These are phyloP conservation scores for Noctua comes DNA, from an alignment of 2,888 invertebrate genomes.

Conservation along the genomic window DNA sequence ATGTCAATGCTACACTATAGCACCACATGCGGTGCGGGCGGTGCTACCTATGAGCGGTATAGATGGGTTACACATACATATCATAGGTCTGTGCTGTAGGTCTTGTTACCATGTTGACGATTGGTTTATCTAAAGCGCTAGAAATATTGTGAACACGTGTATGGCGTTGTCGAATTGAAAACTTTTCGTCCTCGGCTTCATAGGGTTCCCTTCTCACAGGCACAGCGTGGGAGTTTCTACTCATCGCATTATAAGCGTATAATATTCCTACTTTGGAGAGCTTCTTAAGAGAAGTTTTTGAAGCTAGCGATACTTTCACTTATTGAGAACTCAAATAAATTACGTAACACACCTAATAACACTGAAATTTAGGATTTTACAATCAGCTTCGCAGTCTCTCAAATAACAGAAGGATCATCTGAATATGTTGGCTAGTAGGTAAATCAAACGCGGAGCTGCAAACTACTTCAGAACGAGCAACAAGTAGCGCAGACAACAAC, in stretches of 20 bases:
- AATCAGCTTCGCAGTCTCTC: too few relatives aligned
- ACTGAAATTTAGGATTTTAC: neutral
- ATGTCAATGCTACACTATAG: conserved; percentile 50
- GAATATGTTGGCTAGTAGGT: neutral
- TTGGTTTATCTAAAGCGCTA: neutral
- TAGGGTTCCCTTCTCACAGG: neutral
- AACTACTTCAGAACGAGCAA: neutral
- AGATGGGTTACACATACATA: neutral
- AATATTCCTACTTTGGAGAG: neutral
- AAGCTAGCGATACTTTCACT: neutral
- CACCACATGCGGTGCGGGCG: neutral
- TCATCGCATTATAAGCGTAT: neutral
- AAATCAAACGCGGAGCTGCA: neutral
- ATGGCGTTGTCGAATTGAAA: neutral
- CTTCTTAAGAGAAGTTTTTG: neutral
- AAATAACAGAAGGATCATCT: neutral
- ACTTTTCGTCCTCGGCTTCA: neutral
- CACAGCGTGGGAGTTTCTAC: neutral
- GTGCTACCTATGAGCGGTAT: neutral
- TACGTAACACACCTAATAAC: neutral
- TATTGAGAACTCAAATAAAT: neutral
- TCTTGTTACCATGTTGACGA: neutral
- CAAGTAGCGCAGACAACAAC: neutral
- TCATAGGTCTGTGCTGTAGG: too few relatives aligned
- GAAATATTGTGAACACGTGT: neutral